phyloP scores from a whole-genome alignment of 2,888 invertebrate genomes.

The Acrocera orbiculus region DNA sequence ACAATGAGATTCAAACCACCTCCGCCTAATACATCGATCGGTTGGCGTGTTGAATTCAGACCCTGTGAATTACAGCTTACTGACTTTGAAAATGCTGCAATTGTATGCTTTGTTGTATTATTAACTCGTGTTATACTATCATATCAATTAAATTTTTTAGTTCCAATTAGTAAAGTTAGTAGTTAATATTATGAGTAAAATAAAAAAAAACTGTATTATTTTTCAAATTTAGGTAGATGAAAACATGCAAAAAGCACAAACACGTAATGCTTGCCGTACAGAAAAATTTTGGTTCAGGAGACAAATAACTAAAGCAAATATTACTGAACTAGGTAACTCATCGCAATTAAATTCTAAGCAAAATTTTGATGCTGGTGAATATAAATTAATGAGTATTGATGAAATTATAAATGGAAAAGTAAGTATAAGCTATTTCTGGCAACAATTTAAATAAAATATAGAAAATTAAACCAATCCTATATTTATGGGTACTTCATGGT shows the following conservation, averaged over 20 bases:
- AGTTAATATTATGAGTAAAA: too few species aligned
- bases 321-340: too few species aligned
- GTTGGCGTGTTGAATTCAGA: conserved; percentile 98
- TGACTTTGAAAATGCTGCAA: conserved; percentile 98
- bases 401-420: conserved; percentile 88
- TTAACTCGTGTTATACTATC: conserved; percentile 92
- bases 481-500: too few species aligned
- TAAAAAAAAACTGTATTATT: neutral
- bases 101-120: conserved; percentile 93
- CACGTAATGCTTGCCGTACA: conserved; percentile 63
- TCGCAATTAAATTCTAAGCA: too few species aligned
- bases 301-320: conserved; percentile 39
- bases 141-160: conserved; percentile 86
- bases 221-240: conserved; percentile 53
- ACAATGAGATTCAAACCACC: conserved; percentile 99
- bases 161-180: conserved; percentile 85
- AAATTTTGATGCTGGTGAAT: conserved; percentile 40
- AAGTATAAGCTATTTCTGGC: too few species aligned
- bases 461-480: too few species aligned
- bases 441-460: too few species aligned
- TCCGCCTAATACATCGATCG: conserved; percentile 86
- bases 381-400: conserved; percentile 72
- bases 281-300: conserved; percentile 90
- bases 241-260: conserved; percentile 92
- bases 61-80: conserved; percentile 97